Evolutionary conservation across 2,888 invertebrate species (phyloP).

Genomic region (Plebejus melissa): DNA sequence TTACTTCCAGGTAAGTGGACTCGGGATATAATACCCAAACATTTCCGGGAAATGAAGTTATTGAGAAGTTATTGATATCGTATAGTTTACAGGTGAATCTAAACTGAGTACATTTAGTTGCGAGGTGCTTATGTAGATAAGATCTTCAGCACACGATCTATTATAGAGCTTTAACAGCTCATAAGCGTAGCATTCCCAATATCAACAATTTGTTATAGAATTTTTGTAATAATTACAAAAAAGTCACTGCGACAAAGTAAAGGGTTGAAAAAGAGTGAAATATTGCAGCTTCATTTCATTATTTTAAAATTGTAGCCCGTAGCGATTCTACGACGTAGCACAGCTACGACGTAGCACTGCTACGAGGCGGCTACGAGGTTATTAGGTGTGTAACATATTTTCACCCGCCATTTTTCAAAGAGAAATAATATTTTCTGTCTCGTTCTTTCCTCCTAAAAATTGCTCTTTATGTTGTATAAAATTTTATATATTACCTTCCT

Average conservation of each 20-base stretch:
- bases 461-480: conserved; percentile 15
- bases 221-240: not conserved
- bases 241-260: not conserved
- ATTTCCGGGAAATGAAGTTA: not conserved
- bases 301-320: conserved; percentile 13
- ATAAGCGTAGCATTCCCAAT: not conserved
- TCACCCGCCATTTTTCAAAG: conserved; percentile 5
- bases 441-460: not conserved
- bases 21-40: conserved; percentile 15
- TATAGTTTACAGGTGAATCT: not conserved
- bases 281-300: not conserved
- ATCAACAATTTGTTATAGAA: not conserved
- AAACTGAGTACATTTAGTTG: not conserved
- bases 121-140: no score
- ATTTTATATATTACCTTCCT: conserved; percentile 10
- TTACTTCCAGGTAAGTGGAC: conserved; percentile 26
- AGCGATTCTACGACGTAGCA: not conserved
- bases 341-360: not conserved
- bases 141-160: no score
- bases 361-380: conserved; percentile 10
- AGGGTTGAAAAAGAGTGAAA: not conserved
- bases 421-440: conserved; percentile 18
- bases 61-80: not conserved
- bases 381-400: conserved; percentile 17
- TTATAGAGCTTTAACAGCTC: no score